Evolutionary conservation across 2,888 invertebrate genomes (phyloP).

Genomic region (Synergus gifuensis): DNA sequence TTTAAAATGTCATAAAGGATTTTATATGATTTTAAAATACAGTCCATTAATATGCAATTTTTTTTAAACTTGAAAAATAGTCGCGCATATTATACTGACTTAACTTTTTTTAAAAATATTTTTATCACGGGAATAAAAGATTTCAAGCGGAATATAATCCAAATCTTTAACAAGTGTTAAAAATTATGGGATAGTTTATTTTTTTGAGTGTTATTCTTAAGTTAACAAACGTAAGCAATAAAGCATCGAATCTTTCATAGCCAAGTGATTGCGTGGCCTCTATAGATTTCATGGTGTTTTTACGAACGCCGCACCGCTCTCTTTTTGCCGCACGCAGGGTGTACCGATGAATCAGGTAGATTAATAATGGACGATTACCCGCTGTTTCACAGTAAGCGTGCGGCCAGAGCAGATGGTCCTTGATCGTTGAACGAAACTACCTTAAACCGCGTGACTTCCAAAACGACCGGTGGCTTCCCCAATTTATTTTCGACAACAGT

Average conservation of each 20-base stretch:
- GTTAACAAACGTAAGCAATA: background rate
- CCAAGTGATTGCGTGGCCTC: slow-evolving; percentile 10
- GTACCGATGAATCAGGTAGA: slow-evolving; percentile 23
- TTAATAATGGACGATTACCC: slow-evolving; percentile 20
- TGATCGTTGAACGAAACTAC: slow-evolving; percentile 14
- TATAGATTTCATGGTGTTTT: slow-evolving; percentile 17
- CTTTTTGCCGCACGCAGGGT: slow-evolving; percentile 13
- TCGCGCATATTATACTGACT: background rate
- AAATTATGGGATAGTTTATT: background rate
- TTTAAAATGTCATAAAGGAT: too few species aligned
- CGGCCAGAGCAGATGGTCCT: slow-evolving; percentile 18
- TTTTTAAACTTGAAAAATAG: background rate
- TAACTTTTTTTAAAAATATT: background rate
- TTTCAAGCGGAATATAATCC: background rate
- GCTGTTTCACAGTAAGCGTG: slow-evolving; percentile 23
- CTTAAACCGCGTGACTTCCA: slow-evolving; percentile 15
- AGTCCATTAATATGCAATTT: too few species aligned
- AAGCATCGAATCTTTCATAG: slow-evolving; percentile 7
- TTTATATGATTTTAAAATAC: too few species aligned
- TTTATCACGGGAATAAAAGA: background rate
- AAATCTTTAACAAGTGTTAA: background rate
- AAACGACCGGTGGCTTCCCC: slow-evolving; percentile 5
- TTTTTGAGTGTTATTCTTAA: background rate
- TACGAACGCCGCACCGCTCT: slow-evolving; percentile 1
- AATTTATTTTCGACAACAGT: slow-evolving; percentile 14